Evolutionary conservation across 1,140 invertebrate genomes (phyloP).

Genomic region (Caenorhabditis latens): DNA sequence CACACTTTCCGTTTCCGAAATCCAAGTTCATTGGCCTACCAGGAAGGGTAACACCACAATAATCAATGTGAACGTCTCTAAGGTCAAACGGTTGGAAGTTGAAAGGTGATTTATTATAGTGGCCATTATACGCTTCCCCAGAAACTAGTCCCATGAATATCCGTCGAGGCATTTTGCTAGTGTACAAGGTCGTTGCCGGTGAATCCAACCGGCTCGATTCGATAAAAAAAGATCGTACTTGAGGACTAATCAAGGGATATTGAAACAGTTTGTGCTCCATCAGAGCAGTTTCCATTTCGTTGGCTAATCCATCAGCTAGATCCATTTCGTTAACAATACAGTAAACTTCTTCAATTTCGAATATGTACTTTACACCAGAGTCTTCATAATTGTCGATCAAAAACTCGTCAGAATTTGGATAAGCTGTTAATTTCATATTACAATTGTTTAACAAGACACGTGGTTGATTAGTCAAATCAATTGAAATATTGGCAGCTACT

Average conservation of each 20-base stretch:
- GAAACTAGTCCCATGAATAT: not conserved
- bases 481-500: conserved; percentile 16
- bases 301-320: not conserved
- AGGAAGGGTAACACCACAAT: not conserved
- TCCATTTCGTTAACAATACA: not conserved
- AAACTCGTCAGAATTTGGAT: not conserved
- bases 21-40: not conserved
- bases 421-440: not conserved
- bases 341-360: not conserved
- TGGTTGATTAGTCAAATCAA: not conserved
- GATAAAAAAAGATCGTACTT: not conserved
- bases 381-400: not conserved
- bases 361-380: not conserved
- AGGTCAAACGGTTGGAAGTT: not conserved
- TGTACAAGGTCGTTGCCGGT: not conserved
- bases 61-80: not conserved
- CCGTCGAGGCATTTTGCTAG: conserved; percentile 10
- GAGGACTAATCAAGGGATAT: not conserved
- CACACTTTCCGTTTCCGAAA: not conserved
- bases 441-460: not conserved
- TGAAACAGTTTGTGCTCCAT: not conserved
- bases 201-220: not conserved
- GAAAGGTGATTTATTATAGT: not conserved
- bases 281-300: not conserved
- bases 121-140: not conserved